Base-by-base conservation (phyloP, 2,888 invertebrate species). In the Conistra vaccinii region DNA sequence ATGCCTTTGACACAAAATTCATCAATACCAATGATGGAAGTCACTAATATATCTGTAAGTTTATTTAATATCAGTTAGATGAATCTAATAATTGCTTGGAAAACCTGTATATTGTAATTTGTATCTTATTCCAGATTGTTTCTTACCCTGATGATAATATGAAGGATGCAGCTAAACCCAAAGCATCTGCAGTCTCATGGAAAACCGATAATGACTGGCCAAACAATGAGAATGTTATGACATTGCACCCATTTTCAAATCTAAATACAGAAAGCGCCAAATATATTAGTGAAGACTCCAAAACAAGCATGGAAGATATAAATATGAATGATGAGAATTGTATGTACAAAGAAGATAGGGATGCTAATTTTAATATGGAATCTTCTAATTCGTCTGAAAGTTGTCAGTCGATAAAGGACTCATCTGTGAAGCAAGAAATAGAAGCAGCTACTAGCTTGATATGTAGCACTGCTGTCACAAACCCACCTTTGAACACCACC, bases 371-470 rank as follows among this genome's bases (percentile, higher is more conserved):
- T 86, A 96, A 96, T 86, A 96, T 96, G 95, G 96, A 96, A 84
- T 96, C 95, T 12, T 96, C 96, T 55, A 96, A 96, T 78, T 96
- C 96, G 2, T 96, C 96, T 2, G 96, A 96, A 82, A 96, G 96
- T 80, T 95, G 95, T 88, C 95, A 96, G 63, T 96, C 96, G 35
- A 92, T 95, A 93, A 96, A 96, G 80, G 96, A 96, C 67, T 88
- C 92, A 0, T 88, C 90, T 29, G 87, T 93, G 12, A 96, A 96
- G 75, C 94, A 94, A 80, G 96, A 96, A 51, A 80, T 88, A 62
- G 95, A 96, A 17, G 85, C 91, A 3, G 89, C 90, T 0, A 89
- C 92, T 23, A 92, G 91, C 79, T 87, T 94, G 73, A 93, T 95
- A 29, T 93, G 95, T 1, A 95, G 93, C 75, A 92, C 93, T 35